phyloP scores from a whole-genome alignment of 2,888 invertebrate species.

The Helobdella robusta region DNA sequence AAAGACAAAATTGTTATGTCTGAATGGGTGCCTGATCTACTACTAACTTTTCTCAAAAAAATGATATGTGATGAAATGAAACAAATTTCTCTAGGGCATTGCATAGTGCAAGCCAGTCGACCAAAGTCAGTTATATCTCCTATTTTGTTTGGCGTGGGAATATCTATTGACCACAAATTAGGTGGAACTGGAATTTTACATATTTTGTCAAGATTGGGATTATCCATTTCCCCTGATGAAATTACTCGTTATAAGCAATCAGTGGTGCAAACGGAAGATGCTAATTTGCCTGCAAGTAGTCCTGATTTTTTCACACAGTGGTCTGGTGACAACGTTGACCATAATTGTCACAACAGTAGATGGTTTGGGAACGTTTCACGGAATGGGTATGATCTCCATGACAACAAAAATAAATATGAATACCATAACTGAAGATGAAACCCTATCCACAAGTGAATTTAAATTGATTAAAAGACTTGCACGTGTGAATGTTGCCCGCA shows the following conservation, averaged over 20 bases:
- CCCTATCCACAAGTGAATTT: too few relatives aligned
- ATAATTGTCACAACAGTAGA: neutral
- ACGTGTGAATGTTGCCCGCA: neutral
- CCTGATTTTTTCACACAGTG: neutral
- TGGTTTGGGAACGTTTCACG: neutral
- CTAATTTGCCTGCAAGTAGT: neutral
- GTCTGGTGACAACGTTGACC: conserved; percentile 15
- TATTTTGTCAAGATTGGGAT: neutral
- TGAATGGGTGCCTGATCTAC: neutral
- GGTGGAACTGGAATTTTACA: neutral
- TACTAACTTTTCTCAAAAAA: neutral
- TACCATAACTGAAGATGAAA: too few relatives aligned
- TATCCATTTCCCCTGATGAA: neutral
- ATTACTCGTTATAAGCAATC: neutral
- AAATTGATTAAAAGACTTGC: neutral
- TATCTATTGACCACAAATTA: neutral
- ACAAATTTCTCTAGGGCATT: conserved; percentile 6
- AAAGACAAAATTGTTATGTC: neutral
- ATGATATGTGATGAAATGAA: conserved; percentile 7
- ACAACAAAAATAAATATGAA: neutral
- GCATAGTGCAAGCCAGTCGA: neutral
- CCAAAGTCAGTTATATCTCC: neutral
- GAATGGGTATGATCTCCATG: conserved; percentile 16
- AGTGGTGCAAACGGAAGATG: neutral
- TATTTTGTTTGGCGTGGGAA: conserved; percentile 10